Evolutionary conservation across 1,140 invertebrate genomes (phyloP).

Genomic region (Listronotus bonariensis): DNA sequence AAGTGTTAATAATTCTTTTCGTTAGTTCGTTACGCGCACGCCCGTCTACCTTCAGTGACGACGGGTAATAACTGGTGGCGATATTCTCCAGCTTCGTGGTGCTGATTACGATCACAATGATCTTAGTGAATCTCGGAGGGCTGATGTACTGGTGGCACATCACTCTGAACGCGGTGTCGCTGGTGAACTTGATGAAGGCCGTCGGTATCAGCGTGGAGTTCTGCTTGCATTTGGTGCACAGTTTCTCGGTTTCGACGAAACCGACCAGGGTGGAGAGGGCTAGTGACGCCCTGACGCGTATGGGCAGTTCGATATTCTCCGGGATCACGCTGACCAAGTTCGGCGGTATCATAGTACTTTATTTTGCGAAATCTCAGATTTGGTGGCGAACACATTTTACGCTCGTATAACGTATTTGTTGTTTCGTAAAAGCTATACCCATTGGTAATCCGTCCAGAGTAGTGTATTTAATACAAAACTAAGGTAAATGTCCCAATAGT

Average conservation of each 20-base stretch:
- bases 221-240: conserved; percentile 94
- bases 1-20: no score
- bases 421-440: no score
- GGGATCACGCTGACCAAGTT: conserved; percentile 98
- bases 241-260: conserved; percentile 81
- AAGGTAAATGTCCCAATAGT: no score
- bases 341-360: conserved; percentile 91
- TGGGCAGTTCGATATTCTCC: conserved; percentile 96
- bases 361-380: conserved; percentile 95
- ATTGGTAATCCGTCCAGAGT: no score
- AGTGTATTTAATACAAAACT: no score
- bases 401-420: no score
- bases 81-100: conserved; percentile 87
- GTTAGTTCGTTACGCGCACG: no score
- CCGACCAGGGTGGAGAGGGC: conserved; percentile 75
- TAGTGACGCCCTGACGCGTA: conserved; percentile 80
- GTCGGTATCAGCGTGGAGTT: conserved; percentile 99
- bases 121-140: conserved; percentile 89
- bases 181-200: conserved; percentile 99
- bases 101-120: conserved; percentile 91
- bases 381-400: no score
- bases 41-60: no score
- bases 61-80: no score
- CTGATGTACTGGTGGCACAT: conserved; percentile 98
- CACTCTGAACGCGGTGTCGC: conserved; percentile 92